Percentiles rank a stretch among this genome's conserved stretches.
phyloP scores from a whole-genome alignment of 2,888 invertebrate species.

The Drosophila emarginata region DNA sequence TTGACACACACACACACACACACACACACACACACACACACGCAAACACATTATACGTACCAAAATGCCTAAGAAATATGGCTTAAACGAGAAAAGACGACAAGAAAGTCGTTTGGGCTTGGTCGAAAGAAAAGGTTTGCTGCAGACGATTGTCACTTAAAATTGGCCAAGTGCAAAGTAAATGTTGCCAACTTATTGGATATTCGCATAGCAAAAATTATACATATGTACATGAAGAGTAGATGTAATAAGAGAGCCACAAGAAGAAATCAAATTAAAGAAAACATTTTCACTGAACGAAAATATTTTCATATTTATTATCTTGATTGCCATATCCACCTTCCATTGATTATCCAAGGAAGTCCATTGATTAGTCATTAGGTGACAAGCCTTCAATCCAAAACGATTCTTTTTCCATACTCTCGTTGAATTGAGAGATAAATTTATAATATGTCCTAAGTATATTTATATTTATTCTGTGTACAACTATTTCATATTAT shows the following conservation, averaged over 20 bases:
- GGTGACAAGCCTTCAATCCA: no score
- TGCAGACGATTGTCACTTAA: not conserved
- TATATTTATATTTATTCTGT: not conserved
- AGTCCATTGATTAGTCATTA: no score
- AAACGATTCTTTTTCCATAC: no score
- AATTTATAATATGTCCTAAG: no score
- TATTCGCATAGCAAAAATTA: not conserved
- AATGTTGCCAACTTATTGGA: slow-evolving; percentile 9
- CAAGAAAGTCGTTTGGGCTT: not conserved
- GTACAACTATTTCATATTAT: not conserved
- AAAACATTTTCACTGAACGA: not conserved
- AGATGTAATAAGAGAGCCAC: no score
- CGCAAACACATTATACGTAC: slow-evolving; percentile 47
- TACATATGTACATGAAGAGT: not conserved
- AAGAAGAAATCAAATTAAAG: not conserved
- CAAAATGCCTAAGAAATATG: slow-evolving; percentile 12
- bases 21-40: no score
- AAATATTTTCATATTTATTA: no score
- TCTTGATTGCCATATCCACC: no score
- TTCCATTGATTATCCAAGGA: no score
- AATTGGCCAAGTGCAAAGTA: slow-evolving; percentile 6
- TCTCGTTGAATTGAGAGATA: no score
- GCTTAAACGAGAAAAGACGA: not conserved
- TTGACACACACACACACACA: slow-evolving; percentile 54
- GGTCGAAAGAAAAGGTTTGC: not conserved